These are phyloP conservation scores for Lasioglossum calceatum DNA, from an alignment of 2,888 invertebrate species.

Conservation along the genomic window DNA sequence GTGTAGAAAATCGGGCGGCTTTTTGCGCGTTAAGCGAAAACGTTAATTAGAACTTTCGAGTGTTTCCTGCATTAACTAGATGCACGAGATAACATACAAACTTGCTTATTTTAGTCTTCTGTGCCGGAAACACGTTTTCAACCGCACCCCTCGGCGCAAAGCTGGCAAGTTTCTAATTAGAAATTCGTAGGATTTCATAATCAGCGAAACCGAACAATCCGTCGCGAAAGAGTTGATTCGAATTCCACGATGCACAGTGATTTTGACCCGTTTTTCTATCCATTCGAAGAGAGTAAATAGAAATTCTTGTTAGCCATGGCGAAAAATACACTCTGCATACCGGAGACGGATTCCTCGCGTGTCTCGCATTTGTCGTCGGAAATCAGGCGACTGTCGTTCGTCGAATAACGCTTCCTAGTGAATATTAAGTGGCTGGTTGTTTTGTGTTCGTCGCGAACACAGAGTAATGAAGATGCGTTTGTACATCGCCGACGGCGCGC, in stretches of 20 bases:
- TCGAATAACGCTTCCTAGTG: conserved; percentile 33
- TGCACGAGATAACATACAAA: not conserved
- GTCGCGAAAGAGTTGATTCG: not conserved
- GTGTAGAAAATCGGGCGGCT: not conserved
- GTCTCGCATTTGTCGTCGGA: conserved; percentile 4
- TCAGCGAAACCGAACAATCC: no score
- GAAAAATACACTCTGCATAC: conserved; percentile 20
- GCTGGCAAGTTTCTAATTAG: not conserved
- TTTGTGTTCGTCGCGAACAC: conserved; percentile 28
- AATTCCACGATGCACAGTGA: not conserved
- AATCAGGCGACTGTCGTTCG: conserved; percentile 26
- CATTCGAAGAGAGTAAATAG: not conserved
- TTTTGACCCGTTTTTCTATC: not conserved
- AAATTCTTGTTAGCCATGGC: not conserved
- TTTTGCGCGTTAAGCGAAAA: not conserved
- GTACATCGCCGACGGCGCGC: conserved; percentile 49
- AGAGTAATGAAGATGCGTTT: conserved; percentile 37
- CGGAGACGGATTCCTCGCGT: conserved; percentile 27
- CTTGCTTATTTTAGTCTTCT: not conserved
- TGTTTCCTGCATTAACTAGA: not conserved
- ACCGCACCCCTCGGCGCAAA: not conserved
- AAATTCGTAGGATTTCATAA: not conserved
- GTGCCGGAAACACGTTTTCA: not conserved
- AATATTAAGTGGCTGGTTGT: conserved; percentile 30
- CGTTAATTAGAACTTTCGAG: not conserved